Conservation (phyloP, 2,888 invertebrate species). For the Diaperis boleti region DNA sequence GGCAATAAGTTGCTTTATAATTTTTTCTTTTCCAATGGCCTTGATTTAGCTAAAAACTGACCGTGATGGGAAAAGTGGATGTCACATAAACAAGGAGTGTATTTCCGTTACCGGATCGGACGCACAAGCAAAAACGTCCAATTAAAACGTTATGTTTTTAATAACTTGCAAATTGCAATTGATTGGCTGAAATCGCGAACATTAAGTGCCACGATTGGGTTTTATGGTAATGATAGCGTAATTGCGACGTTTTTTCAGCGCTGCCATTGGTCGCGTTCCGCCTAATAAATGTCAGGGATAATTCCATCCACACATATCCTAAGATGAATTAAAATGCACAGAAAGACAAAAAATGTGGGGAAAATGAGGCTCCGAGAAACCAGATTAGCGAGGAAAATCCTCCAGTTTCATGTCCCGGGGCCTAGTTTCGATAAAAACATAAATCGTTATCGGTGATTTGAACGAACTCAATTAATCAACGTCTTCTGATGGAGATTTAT, state of each 20-base stretch:
- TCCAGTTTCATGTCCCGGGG: constrained; percentile 25
- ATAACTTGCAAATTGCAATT: constrained; percentile 6
- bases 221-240: constrained; percentile 11
- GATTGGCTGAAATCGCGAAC: constrained; percentile 16
- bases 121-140: constrained; percentile 6
- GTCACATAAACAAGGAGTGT: not conserved
- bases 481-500: constrained; percentile 32
- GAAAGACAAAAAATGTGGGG: no score
- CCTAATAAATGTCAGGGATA: not conserved
- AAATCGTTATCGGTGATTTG: constrained; percentile 23
- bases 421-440: constrained; percentile 19
- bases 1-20: not conserved
- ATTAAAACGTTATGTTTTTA: constrained; percentile 4
- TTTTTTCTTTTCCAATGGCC: not conserved
- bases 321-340: not conserved
- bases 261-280: not conserved
- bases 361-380: constrained; percentile 19
- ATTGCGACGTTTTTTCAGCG: constrained; percentile 5
- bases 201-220: constrained; percentile 9
- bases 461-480: constrained; percentile 34
- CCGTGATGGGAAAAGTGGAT: not conserved
- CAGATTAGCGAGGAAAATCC: constrained; percentile 13
- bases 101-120: not conserved
- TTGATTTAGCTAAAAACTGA: not conserved
- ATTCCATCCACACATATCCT: not conserved